Evolutionary conservation across 2,797 vertebrate genomes (phyloP).

Genomic region (Epinephelus coioides): DNA sequence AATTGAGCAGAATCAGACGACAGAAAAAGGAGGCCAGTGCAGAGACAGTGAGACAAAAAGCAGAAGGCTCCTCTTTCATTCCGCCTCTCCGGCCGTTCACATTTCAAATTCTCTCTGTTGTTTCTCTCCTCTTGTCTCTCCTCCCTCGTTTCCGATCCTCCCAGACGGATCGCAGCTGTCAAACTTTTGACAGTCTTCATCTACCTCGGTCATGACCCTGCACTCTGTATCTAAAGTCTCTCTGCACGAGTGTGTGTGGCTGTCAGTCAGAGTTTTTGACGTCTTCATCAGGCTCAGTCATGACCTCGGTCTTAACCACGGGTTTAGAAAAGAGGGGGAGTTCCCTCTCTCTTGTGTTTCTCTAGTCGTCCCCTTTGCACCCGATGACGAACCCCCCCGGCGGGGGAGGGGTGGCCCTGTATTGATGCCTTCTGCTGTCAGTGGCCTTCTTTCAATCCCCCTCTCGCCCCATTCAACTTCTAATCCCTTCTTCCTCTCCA

Average conservation of each 20-base stretch:
- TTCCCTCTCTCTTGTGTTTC: conserved; percentile 78
- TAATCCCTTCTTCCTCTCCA: conserved; percentile 82
- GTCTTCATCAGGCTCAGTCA: conserved; percentile 93
- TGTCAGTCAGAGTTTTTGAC: conserved; percentile 92
- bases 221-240: conserved; percentile 69
- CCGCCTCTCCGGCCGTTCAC: conserved; percentile 60
- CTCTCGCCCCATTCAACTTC: conserved; percentile 72
- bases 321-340: conserved; percentile 72
- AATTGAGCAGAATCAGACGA: conserved; percentile 53
- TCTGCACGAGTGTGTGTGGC: conserved; percentile 68
- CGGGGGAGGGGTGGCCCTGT: conserved; percentile 70
- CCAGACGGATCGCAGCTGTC: conserved; percentile 91
- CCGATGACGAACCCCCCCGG: conserved; percentile 62
- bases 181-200: conserved; percentile 97
- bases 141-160: conserved; percentile 81
- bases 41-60: conserved; percentile 68
- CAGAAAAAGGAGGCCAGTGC: conserved; percentile 49
- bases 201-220: conserved; percentile 91
- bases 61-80: conserved; percentile 71
- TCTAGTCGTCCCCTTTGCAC: conserved; percentile 74
- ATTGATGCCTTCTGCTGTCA: conserved; percentile 84
- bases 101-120: conserved; percentile 79
- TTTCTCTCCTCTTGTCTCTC: conserved; percentile 60
- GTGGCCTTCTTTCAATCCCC: conserved; percentile 75
- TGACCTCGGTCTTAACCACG: conserved; percentile 87